Conservation (phyloP, 2,888 invertebrate species). For the Acronicta psi region DNA sequence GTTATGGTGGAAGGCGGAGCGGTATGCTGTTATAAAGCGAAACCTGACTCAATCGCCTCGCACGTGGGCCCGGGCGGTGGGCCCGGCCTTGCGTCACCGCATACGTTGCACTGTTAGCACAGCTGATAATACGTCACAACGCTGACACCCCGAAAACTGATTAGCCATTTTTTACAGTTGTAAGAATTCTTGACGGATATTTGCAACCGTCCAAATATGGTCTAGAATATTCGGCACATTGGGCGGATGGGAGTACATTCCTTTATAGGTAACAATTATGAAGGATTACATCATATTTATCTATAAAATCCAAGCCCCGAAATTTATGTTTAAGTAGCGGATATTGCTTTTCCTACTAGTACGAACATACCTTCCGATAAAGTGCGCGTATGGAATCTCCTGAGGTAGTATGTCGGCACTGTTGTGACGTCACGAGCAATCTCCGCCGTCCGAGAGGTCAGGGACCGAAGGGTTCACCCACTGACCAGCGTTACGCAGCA, state of each 20-base stretch:
- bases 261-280: slow-evolving; percentile 8
- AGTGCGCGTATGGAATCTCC: slow-evolving; percentile 36
- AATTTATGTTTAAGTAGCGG: slow-evolving; percentile 13
- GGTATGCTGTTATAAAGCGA: slow-evolving; percentile 78
- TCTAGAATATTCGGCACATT: slow-evolving; percentile 6
- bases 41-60: slow-evolving; percentile 66
- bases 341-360: slow-evolving; percentile 10
- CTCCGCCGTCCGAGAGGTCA: slow-evolving; percentile 32
- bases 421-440: slow-evolving; percentile 47
- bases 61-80: slow-evolving; percentile 61
- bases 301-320: slow-evolving; percentile 20
- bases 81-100: slow-evolving; percentile 69
- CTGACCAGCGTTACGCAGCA: slow-evolving; percentile 3
- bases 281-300: slow-evolving; percentile 41
- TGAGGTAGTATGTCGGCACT: slow-evolving; percentile 18
- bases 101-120: slow-evolving; percentile 57
- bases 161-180: slow-evolving; percentile 10
- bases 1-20: slow-evolving; percentile 70
- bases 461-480: slow-evolving; percentile 39
- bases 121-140: slow-evolving; percentile 70
- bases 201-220: neutral
- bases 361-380: slow-evolving; percentile 15
- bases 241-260: neutral
- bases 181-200: slow-evolving; percentile 40
- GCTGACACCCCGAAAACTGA: slow-evolving; percentile 31